Percentiles rank a stretch among this genome's conserved stretches.
Evolutionary conservation across 1,140 invertebrate species (phyloP).

Genomic region (Drosophila teissieri): DNA sequence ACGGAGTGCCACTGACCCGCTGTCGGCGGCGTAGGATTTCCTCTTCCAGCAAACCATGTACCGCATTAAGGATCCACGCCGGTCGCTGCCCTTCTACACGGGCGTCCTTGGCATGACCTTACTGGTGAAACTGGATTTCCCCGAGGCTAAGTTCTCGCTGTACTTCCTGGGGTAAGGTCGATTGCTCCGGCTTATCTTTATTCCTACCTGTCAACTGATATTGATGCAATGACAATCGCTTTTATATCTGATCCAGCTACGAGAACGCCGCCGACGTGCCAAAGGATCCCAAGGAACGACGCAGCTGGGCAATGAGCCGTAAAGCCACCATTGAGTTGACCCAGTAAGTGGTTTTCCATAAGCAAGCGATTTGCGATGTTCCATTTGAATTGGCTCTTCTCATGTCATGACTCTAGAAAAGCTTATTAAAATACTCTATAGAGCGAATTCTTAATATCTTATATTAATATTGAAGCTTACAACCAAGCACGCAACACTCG

Average conservation of each 20-base stretch:
- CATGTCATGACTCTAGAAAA: no score
- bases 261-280: conserved; percentile 91
- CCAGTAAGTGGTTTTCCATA: conserved; percentile 88
- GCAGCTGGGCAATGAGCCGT: conserved; percentile 91
- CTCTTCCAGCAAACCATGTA: conserved; percentile 99
- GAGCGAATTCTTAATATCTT: no score
- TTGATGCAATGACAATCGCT: conserved; percentile 12
- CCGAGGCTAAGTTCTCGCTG: conserved; percentile 94
- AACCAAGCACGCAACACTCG: no score
- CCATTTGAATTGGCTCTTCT: not conserved
- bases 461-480: no score
- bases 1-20: not conserved
- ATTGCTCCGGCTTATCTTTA: conserved; percentile 19
- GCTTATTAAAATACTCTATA: no score
- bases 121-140: conserved; percentile 95
- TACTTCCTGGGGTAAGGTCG: conserved; percentile 93
- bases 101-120: conserved; percentile 95
- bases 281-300: conserved; percentile 88
- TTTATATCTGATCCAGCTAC: conserved; percentile 85
- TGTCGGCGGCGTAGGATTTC: conserved; percentile 88
- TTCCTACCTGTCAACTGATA: not conserved
- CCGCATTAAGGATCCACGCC: conserved; percentile 95
- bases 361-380: not conserved
- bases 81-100: conserved; percentile 95
- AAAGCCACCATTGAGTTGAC: conserved; percentile 97